phyloP scores from a whole-genome alignment of 2,113 vertebrate genomes.

The Vulpes ferrilata region DNA sequence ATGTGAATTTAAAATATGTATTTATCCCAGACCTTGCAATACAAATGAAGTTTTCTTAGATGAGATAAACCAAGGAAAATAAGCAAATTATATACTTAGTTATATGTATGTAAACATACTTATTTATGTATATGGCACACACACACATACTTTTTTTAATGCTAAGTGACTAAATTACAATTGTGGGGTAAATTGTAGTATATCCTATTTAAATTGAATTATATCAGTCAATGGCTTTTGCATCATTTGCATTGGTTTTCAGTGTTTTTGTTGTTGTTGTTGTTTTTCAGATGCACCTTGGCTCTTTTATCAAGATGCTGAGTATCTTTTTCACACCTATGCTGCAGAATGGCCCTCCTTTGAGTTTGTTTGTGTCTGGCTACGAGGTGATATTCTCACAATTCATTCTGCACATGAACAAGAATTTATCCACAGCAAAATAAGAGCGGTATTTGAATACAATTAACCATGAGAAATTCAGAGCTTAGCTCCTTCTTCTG shows the following conservation, averaged over 20 bases:
- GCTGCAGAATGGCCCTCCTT: conserved; percentile 89
- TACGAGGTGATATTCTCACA: conserved; percentile 90
- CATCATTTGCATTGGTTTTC: neutral
- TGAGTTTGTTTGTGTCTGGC: conserved; percentile 93
- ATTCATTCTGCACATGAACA: conserved; percentile 93
- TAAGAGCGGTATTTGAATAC: conserved; percentile 89
- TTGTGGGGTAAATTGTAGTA: neutral
- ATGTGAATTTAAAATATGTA: conserved; percentile 15
- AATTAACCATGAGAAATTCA: neutral
- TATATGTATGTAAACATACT: neutral
- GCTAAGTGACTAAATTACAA: conserved; percentile 1
- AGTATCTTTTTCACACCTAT: conserved; percentile 91
- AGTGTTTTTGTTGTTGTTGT: neutral
- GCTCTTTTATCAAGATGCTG: conserved; percentile 93
- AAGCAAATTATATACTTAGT: neutral
- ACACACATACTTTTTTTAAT: neutral
- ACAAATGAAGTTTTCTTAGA: neutral
- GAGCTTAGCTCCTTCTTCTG: neutral
- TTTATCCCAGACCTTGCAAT: conserved; percentile 5
- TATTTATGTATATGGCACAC: neutral
- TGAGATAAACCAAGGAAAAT: conserved; percentile 10
- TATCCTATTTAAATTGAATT: neutral
- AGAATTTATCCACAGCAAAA: conserved; percentile 92
- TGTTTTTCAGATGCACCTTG: conserved; percentile 92
- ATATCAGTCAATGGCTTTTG: neutral